These are phyloP conservation scores for Ypsolopha scabrella DNA, from an alignment of 2,888 invertebrate genomes.

Conservation along the genomic window DNA sequence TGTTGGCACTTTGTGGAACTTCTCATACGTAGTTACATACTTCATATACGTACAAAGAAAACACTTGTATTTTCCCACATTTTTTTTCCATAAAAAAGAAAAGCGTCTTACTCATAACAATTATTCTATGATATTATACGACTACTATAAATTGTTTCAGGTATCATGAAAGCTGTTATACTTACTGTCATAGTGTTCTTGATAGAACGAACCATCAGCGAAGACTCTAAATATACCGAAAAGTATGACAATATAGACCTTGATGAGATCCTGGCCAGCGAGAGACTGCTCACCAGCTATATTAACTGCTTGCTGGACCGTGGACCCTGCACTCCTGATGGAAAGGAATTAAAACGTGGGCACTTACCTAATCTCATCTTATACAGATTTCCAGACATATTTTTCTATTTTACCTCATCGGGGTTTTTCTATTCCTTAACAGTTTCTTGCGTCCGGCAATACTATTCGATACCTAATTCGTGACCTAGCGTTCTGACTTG, in stretches of 20 bases:
- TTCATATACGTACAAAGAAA: too few species aligned
- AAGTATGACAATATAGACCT: conserved; percentile 81
- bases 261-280: conserved; percentile 76
- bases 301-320: conserved; percentile 76
- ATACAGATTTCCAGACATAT: too few species aligned
- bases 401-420: too few species aligned
- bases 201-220: background rate
- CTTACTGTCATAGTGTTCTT: background rate
- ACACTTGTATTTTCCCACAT: too few species aligned
- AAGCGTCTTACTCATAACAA: too few species aligned
- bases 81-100: too few species aligned
- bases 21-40: too few species aligned
- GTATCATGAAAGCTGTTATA: background rate
- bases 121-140: too few species aligned
- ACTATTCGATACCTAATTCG: too few species aligned
- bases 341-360: conserved; percentile 77
- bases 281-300: conserved; percentile 77
- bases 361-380: background rate
- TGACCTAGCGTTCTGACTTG: background rate
- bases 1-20: too few species aligned
- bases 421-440: too few species aligned
- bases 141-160: background rate
- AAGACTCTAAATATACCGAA: conserved; percentile 64
- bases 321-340: conserved; percentile 79
- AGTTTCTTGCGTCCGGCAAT: too few species aligned